These are phyloP conservation scores for Andrena trimmerana DNA, from an alignment of 2,888 invertebrate genomes.

Conservation along the genomic window DNA sequence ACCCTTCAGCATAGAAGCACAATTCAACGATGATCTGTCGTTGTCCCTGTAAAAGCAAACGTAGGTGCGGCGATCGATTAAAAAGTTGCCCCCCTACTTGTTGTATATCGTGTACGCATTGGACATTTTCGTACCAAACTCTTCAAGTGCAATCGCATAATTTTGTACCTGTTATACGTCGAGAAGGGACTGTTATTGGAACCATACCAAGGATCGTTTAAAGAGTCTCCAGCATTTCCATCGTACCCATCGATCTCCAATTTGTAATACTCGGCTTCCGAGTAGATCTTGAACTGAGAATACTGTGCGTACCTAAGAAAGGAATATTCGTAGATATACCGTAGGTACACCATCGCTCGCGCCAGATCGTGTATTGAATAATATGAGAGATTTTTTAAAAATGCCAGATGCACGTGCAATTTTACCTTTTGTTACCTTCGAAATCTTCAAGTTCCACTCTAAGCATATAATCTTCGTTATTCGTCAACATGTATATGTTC, in stretches of 20 bases:
- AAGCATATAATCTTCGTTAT: slow-evolving; percentile 95
- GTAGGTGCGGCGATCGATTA: no score
- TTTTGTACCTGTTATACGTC: slow-evolving; percentile 92
- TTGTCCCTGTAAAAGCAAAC: slow-evolving; percentile 89
- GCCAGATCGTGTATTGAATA: background rate
- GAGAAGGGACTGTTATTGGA: slow-evolving; percentile 97
- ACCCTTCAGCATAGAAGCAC: slow-evolving; percentile 96
- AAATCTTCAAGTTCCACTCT: slow-evolving; percentile 96
- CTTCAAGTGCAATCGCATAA: no score
- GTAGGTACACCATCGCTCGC: background rate
- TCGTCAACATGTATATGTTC: slow-evolving; percentile 96
- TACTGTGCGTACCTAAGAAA: slow-evolving; percentile 93
- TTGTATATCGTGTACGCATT: no score
- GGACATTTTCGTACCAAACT: no score
- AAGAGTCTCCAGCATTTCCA: slow-evolving; percentile 95
- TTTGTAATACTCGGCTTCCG: slow-evolving; percentile 96
- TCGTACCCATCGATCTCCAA: slow-evolving; percentile 96
- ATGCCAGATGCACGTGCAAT: no score
- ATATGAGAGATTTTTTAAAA: no score
- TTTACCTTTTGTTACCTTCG: slow-evolving; percentile 95
- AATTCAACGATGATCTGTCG: slow-evolving; percentile 95
- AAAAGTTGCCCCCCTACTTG: no score
- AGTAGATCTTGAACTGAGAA: slow-evolving; percentile 96
- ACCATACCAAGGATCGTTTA: slow-evolving; percentile 97
- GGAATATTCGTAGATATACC: background rate